phyloP scores from a whole-genome alignment of 2,888 invertebrate genomes.

The Drosophila macrospina region DNA sequence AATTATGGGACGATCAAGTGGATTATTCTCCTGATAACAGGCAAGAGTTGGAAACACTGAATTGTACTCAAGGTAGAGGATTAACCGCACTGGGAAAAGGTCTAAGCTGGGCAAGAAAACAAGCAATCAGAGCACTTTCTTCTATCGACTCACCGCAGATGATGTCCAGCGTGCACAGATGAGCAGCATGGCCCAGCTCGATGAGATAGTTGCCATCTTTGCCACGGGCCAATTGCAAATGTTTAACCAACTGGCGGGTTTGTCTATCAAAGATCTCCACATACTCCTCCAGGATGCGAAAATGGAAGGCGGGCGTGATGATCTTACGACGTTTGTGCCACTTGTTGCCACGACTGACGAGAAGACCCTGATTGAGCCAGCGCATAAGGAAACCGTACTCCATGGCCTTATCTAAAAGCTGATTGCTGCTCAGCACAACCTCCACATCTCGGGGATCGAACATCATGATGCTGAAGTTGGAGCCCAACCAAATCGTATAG shows the following conservation, averaged over 20 bases:
- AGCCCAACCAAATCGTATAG: conserved; percentile 55
- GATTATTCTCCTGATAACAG: too few species aligned
- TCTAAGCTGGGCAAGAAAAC: too few species aligned
- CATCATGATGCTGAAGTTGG: conserved; percentile 60
- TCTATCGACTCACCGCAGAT: conserved; percentile 84
- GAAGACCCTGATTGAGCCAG: conserved; percentile 87
- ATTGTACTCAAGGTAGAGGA: too few species aligned
- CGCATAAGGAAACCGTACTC: conserved; percentile 84
- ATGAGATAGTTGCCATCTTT: conserved; percentile 59
- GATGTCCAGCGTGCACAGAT: conserved; percentile 78
- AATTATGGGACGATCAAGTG: too few species aligned
- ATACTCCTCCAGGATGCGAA: conserved; percentile 90
- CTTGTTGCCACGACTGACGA: conserved; percentile 85
- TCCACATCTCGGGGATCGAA: conserved; percentile 71
- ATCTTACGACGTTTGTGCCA: conserved; percentile 88
- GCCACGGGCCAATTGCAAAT: conserved; percentile 55
- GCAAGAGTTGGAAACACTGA: too few species aligned
- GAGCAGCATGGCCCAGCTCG: conserved; percentile 87
- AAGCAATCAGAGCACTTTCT: too few species aligned
- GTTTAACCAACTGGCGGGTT: conserved; percentile 85
- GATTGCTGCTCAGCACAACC: conserved; percentile 70
- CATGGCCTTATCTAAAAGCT: conserved; percentile 86
- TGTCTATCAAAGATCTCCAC: conserved; percentile 89
- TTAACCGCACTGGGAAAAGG: too few species aligned
- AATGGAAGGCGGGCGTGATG: conserved; percentile 92